Evolutionary conservation across 2,888 invertebrate species (phyloP).

Genomic region (Scotopteryx bipunctaria): DNA sequence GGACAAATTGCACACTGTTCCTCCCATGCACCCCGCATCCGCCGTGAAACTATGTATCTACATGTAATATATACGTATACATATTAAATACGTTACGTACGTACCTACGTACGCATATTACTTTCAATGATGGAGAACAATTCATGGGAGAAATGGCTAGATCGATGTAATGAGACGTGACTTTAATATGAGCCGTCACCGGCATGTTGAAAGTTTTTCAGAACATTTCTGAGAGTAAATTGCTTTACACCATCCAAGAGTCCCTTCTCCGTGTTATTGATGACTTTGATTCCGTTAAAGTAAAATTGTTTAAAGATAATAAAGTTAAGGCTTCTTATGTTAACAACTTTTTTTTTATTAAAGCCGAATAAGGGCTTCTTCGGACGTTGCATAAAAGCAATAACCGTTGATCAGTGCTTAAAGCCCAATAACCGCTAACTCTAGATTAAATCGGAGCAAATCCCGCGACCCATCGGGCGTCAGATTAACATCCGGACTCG

Average conservation of each 20-base stretch:
- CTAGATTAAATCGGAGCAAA: constrained; percentile 75
- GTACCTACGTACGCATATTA: constrained; percentile 47
- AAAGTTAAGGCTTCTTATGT: no score
- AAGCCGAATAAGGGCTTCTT: not conserved
- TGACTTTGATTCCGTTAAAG: not conserved
- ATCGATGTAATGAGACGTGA: constrained; percentile 39
- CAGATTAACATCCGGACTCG: constrained; percentile 78
- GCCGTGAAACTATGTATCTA: constrained; percentile 45
- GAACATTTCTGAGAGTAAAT: constrained; percentile 7
- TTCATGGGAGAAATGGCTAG: constrained; percentile 42
- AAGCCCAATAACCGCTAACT: constrained; percentile 65
- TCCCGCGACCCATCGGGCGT: constrained; percentile 77
- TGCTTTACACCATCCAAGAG: not conserved
- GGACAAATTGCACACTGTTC: constrained; percentile 55
- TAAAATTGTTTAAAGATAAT: no score
- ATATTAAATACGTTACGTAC: constrained; percentile 55
- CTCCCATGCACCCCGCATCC: constrained; percentile 52
- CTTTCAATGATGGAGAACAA: constrained; percentile 39
- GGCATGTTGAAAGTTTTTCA: constrained; percentile 25
- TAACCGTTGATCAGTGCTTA: constrained; percentile 38
- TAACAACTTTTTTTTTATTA: no score
- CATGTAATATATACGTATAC: constrained; percentile 67
- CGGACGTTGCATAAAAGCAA: constrained; percentile 34
- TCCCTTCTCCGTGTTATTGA: constrained; percentile 8
- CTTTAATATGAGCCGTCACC: constrained; percentile 26